Percentiles rank a stretch among this genome's conserved stretches.
Conservation (phyloP, 2,113 vertebrate species). For the Elachura formosa region DNA sequence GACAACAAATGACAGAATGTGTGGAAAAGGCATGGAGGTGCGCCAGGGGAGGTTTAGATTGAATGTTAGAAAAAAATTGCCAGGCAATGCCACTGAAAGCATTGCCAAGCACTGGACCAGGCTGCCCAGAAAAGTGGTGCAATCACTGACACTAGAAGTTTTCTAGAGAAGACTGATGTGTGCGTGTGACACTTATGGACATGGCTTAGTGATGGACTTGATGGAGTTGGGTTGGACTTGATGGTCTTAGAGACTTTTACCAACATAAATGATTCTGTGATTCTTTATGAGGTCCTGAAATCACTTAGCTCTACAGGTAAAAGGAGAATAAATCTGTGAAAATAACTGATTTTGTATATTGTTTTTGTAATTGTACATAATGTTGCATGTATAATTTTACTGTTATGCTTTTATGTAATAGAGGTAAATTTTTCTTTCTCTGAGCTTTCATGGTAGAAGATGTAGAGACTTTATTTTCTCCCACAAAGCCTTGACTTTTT, state of each 20-base stretch:
- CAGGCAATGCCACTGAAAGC: not conserved
- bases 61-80: not conserved
- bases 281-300: not conserved
- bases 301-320: not conserved
- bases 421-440: not conserved
- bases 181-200: not conserved
- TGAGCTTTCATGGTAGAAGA: not conserved
- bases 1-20: not conserved
- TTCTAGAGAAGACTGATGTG: not conserved
- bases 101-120: not conserved
- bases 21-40: not conserved
- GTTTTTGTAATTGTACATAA: no score
- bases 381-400: not conserved
- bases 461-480: not conserved
- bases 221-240: not conserved
- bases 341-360: no score
- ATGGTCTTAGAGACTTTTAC: not conserved
- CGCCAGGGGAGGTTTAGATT: not conserved
- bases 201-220: not conserved
- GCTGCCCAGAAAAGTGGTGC: not conserved
- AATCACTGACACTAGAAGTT: no score
- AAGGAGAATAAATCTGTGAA: not conserved
- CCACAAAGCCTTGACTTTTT: not conserved
- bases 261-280: not conserved
- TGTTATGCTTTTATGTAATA: not conserved